Evolutionary conservation across 2,797 vertebrate species (phyloP).

Genomic region (Cuniculus paca): DNA sequence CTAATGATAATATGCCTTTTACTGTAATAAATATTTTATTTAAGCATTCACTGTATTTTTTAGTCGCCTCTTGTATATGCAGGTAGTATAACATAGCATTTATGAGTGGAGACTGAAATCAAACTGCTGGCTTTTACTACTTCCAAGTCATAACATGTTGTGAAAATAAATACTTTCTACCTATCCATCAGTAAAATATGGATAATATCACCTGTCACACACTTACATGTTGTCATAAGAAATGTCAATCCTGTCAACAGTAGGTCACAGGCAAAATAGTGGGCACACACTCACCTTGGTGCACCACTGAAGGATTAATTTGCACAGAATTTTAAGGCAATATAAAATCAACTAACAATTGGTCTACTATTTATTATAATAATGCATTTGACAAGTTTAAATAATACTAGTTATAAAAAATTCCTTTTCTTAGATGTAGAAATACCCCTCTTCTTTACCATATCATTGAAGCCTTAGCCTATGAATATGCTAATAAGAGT

Average conservation of each 20-base stretch:
- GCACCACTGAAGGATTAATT: not conserved
- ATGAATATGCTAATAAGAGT: constrained; percentile 16
- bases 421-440: not conserved
- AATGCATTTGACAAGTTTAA: not conserved
- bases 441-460: not conserved
- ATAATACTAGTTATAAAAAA: not conserved
- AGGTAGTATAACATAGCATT: not conserved
- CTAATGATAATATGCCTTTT: not conserved
- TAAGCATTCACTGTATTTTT: not conserved
- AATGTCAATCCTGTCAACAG: not conserved
- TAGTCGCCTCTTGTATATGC: not conserved
- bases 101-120: not conserved
- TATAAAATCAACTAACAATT: not conserved
- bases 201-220: not conserved
- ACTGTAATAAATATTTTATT: not conserved
- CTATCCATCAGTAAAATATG: not conserved
- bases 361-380: not conserved
- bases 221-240: not conserved
- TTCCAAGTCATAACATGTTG: not conserved
- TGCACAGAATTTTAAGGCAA: not conserved
- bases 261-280: not conserved
- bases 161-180: not conserved
- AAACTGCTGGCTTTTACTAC: not conserved
- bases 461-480: not conserved
- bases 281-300: fast-evolving